Percentiles rank a stretch among this genome's conserved stretches.
Conservation (phyloP, 30 jellyfish, hydroid and myxozoan species). For the Pelagia noctiluca region DNA sequence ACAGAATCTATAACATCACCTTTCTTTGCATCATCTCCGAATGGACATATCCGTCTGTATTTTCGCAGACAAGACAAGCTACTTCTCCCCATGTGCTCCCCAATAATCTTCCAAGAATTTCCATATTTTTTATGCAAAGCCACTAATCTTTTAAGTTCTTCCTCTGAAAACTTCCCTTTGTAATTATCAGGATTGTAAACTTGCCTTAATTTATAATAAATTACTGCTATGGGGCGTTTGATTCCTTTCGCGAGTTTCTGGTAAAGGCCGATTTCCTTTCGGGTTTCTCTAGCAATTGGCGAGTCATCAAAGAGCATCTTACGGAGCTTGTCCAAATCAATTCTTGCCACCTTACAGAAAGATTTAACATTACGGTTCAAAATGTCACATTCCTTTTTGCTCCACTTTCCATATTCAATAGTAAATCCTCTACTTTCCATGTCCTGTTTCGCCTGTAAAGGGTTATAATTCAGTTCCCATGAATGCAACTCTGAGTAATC, state of each 20-base stretch:
- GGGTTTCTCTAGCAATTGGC: not conserved
- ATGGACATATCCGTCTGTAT: not conserved
- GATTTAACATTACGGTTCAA: slow-evolving; percentile 26
- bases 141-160: slow-evolving; percentile 14
- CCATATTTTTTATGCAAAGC: slow-evolving; percentile 35
- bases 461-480: slow-evolving; percentile 21
- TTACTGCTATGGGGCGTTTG: slow-evolving; percentile 32
- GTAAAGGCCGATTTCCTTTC: slow-evolving; percentile 28
- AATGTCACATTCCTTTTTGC: slow-evolving; percentile 21
- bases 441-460: slow-evolving; percentile 17
- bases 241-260: slow-evolving; percentile 43
- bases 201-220: slow-evolving; percentile 25
- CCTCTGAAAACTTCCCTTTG: slow-evolving; percentile 44
- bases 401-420: slow-evolving; percentile 53
- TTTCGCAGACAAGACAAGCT: not conserved
- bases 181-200: slow-evolving; percentile 17
- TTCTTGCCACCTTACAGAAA: not conserved
- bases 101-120: slow-evolving; percentile 32
- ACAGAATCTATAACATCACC: not conserved
- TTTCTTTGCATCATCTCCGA: not conserved
- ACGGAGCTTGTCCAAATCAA: not conserved
- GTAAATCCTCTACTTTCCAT: slow-evolving; percentile 32
- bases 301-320: slow-evolving; percentile 25
- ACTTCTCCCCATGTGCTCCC: slow-evolving; percentile 54
- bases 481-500: not conserved